Percentiles rank a stretch among this genome's conserved stretches.
Evolutionary conservation across 92 coral and sea anemone genomes (phyloP).

Genomic region (Umimayanthus chanpuru): DNA sequence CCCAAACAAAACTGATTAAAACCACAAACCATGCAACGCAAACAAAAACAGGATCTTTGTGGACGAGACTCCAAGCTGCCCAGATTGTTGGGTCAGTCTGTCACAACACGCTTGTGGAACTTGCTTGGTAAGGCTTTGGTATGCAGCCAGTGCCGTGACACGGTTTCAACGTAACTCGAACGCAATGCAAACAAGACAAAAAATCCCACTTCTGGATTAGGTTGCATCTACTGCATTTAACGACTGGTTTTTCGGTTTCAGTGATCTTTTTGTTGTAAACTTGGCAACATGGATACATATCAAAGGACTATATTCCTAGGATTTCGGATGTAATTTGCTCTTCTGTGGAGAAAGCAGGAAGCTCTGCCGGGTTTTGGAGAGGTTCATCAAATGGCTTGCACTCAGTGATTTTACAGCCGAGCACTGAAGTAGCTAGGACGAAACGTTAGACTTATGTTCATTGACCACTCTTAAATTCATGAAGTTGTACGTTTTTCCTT

Average conservation of each 20-base stretch:
- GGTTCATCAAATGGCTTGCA: slow-evolving; percentile 38
- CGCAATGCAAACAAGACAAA: no score
- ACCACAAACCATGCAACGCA: no score
- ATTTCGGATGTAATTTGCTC: slow-evolving; percentile 23
- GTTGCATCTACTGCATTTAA: slow-evolving; percentile 33
- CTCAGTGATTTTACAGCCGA: slow-evolving; percentile 40
- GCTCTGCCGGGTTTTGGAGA: slow-evolving; percentile 39
- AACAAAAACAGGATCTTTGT: no score
- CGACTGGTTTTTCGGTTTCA: neutral
- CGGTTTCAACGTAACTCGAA: no score
- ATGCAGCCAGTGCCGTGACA: no score
- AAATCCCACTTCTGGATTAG: neutral
- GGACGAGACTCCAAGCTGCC: no score
- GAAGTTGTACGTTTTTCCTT: slow-evolving; percentile 36
- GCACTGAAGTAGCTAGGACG: slow-evolving; percentile 38
- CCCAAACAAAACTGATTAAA: no score
- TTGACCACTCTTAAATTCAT: slow-evolving; percentile 22
- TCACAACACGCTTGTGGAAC: no score
- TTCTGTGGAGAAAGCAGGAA: slow-evolving; percentile 45
- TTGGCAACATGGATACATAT: slow-evolving; percentile 16
- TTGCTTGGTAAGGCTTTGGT: no score
- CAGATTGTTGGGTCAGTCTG: no score
- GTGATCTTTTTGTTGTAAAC: slow-evolving; percentile 25
- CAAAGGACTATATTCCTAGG: slow-evolving; percentile 35
- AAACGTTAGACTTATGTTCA: slow-evolving; percentile 20